These are phyloP conservation scores for Chloebia gouldiae DNA, from an alignment of 2,113 vertebrate species.

Conservation along the genomic window DNA sequence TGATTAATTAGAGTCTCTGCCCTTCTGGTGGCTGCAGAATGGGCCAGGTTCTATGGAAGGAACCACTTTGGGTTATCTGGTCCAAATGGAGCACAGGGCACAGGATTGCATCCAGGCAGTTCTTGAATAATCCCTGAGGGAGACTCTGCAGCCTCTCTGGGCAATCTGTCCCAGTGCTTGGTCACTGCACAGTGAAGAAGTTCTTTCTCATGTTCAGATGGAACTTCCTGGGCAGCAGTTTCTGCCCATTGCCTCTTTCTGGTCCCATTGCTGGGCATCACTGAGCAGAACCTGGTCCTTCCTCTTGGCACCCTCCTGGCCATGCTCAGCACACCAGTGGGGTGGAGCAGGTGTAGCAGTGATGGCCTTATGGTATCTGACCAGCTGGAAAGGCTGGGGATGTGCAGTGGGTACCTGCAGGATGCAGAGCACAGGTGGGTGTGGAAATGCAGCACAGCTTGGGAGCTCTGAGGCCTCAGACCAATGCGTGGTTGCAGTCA, in stretches of 20 bases:
- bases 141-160: neutral
- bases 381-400: neutral
- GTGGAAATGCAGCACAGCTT: fast-evolving
- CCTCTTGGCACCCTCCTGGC: neutral
- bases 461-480: neutral
- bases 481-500: fast-evolving
- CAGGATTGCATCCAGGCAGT: neutral
- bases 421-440: neutral
- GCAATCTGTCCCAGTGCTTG: neutral
- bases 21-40: neutral
- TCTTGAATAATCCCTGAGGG: neutral
- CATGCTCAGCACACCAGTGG: fast-evolving
- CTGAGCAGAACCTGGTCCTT: neutral
- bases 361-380: neutral
- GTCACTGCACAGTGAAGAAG: neutral
- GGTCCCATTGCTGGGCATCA: neutral
- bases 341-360: neutral
- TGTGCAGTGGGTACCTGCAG: neutral
- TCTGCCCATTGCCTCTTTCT: neutral
- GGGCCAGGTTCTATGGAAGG: neutral
- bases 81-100: neutral
- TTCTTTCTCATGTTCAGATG: neutral
- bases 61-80: neutral
- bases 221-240: neutral
- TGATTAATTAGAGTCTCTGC: neutral